Percentiles rank a stretch among this genome's conserved stretches.
These are phyloP conservation scores for Strix uralensis DNA, from an alignment of 2,113 vertebrate genomes.

Conservation along the genomic window DNA sequence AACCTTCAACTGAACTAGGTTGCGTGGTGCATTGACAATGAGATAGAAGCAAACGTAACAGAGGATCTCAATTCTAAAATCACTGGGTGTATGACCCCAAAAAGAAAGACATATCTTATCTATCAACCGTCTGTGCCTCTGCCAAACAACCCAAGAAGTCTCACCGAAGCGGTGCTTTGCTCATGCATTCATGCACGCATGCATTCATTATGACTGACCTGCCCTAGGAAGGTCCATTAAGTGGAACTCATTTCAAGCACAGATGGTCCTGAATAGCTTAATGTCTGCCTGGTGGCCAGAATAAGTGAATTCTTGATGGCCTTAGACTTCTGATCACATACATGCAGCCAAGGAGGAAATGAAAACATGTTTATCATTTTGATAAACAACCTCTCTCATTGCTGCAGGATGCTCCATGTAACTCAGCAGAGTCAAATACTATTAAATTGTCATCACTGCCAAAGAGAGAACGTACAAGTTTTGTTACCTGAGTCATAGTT, in stretches of 20 bases:
- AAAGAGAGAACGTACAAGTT: conserved; percentile 62
- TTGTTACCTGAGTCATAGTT: conserved; percentile 74
- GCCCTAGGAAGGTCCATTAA: conserved; percentile 70
- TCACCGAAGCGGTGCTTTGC: not conserved
- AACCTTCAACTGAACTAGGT: not conserved
- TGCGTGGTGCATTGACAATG: not conserved
- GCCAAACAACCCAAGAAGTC: not conserved
- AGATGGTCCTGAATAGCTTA: conserved; percentile 77
- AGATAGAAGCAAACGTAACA: not conserved
- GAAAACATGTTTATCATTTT: conserved; percentile 81
- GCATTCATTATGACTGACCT: conserved; percentile 57
- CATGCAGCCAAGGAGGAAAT: conserved; percentile 69
- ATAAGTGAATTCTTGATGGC: conserved; percentile 73
- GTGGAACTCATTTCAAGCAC: conserved; percentile 71
- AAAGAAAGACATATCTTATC: not conserved
- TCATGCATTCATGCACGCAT: conserved; percentile 41
- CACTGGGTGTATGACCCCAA: not conserved
- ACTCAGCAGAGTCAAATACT: conserved; percentile 72
- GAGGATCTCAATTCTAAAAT: conserved; percentile 28
- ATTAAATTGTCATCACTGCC: conserved; percentile 81
- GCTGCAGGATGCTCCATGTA: conserved; percentile 68
- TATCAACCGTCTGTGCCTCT: not conserved
- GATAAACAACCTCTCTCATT: conserved; percentile 74
- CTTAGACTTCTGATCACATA: conserved; percentile 74
- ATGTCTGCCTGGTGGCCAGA: conserved; percentile 77